phyloP scores from a whole-genome alignment of 2,888 invertebrate genomes.

The Lochmaea capreae region DNA sequence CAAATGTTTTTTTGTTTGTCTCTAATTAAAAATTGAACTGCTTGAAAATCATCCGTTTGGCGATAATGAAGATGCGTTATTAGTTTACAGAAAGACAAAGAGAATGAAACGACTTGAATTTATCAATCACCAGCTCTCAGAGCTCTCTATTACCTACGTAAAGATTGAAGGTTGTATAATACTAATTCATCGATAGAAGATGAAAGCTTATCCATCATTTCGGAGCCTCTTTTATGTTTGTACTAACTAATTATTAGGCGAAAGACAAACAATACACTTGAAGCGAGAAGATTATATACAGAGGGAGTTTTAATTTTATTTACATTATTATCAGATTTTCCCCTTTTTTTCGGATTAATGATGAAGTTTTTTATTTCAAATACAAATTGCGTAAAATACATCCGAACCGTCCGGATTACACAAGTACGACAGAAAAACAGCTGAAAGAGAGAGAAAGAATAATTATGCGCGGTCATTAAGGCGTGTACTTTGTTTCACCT shows the following conservation, averaged over 20 bases:
- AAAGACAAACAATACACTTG: background rate
- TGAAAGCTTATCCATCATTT: conserved; percentile 5
- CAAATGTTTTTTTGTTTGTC: too few relatives aligned
- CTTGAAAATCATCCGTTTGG: background rate
- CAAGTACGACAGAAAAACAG: too few relatives aligned
- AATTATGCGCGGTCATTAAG: too few relatives aligned
- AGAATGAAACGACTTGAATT: background rate
- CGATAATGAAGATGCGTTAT: background rate
- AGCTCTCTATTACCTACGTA: background rate
- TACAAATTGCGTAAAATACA: too few relatives aligned
- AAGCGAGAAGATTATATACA: too few relatives aligned
- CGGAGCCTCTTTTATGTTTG: background rate
- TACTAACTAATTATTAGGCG: background rate
- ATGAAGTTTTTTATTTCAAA: too few relatives aligned
- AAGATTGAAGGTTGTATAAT: background rate
- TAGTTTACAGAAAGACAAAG: conserved; percentile 1
- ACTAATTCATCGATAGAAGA: background rate
- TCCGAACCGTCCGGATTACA: too few relatives aligned
- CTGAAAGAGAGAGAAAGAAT: too few relatives aligned
- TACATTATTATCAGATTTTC: too few relatives aligned
- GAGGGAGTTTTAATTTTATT: too few relatives aligned
- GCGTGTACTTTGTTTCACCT: too few relatives aligned
- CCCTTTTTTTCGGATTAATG: too few relatives aligned
- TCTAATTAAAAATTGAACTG: background rate
- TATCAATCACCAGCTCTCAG: background rate